Percentiles rank a stretch among this genome's conserved stretches.
phyloP scores from a whole-genome alignment of 2,113 vertebrate genomes.

The Corydoras maculifer region DNA sequence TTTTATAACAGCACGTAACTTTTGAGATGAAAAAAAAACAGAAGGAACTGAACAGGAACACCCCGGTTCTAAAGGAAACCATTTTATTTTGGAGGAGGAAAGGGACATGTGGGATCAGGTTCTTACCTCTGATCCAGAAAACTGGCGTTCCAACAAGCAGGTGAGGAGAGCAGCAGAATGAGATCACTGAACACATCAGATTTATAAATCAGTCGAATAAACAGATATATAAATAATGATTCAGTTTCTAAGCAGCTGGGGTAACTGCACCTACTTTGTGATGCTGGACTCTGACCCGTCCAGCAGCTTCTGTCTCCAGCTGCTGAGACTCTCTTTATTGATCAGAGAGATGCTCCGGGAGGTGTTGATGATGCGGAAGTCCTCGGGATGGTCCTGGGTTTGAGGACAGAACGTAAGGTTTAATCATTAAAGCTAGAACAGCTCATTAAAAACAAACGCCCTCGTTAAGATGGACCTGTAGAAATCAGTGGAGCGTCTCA shows the following conservation, averaged over 20 bases:
- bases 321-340: constrained; percentile 82
- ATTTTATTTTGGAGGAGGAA: too few species aligned
- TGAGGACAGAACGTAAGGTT: neutral
- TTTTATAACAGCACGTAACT: too few species aligned
- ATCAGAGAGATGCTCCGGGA: constrained; percentile 79
- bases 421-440: too few species aligned
- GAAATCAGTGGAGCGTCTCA: too few species aligned
- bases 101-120: too few species aligned
- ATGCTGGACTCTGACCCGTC: constrained; percentile 79
- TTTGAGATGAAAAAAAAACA: too few species aligned
- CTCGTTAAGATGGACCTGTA: too few species aligned
- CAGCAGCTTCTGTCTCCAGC: constrained; percentile 84
- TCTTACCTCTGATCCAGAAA: constrained; percentile 97
- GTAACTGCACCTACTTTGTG: constrained; percentile 74
- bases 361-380: constrained; percentile 83
- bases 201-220: too few species aligned
- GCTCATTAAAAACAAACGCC: too few species aligned
- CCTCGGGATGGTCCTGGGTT: constrained; percentile 65
- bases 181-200: constrained; percentile 67
- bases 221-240: neutral
- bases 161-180: constrained; percentile 85
- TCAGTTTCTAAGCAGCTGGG: neutral
- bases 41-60: too few species aligned
- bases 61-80: too few species aligned
- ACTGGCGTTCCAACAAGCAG: constrained; percentile 96